Evolutionary conservation across 1,140 invertebrate genomes (phyloP).

Genomic region (Doryteuthis pealeii): DNA sequence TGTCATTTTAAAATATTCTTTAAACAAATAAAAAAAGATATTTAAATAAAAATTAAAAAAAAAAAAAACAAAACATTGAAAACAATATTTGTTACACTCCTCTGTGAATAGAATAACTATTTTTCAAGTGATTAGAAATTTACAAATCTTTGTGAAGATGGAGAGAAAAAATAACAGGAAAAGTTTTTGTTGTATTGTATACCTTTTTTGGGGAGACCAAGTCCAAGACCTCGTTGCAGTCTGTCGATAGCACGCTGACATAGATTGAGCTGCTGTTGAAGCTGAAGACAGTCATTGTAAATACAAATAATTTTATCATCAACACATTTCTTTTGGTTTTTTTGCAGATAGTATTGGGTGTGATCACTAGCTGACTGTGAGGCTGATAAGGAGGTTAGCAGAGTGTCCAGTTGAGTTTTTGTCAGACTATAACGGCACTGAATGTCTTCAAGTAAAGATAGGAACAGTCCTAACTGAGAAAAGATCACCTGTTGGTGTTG

Average conservation of each 20-base stretch:
- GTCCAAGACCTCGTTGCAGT: slow-evolving; percentile 65
- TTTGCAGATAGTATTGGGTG: slow-evolving; percentile 51
- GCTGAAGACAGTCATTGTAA: slow-evolving; percentile 80
- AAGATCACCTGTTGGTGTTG: slow-evolving; percentile 47
- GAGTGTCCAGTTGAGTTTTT: slow-evolving; percentile 64
- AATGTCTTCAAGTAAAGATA: slow-evolving; percentile 74
- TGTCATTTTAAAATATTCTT: too few species aligned
- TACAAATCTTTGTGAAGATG: too few species aligned
- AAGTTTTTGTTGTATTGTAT: too few species aligned
- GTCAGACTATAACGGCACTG: slow-evolving; percentile 82
- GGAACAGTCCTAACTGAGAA: slow-evolving; percentile 51
- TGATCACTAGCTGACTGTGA: slow-evolving; percentile 44
- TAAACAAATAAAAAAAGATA: too few species aligned
- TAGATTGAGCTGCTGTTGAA: slow-evolving; percentile 79
- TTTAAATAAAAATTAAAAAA: too few species aligned
- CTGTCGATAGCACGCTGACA: slow-evolving; percentile 73
- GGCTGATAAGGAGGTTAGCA: slow-evolving; percentile 37
- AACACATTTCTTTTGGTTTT: slow-evolving; percentile 47
- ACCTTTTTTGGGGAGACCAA: slow-evolving; percentile 13
- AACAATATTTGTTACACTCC: too few species aligned
- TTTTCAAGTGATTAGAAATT: too few species aligned
- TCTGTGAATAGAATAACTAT: too few species aligned
- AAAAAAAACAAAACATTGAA: too few species aligned
- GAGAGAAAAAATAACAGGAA: too few species aligned
- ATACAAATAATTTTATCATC: slow-evolving; percentile 69